phyloP scores from a whole-genome alignment of 2,888 invertebrate genomes.

The Nomada fucata region DNA sequence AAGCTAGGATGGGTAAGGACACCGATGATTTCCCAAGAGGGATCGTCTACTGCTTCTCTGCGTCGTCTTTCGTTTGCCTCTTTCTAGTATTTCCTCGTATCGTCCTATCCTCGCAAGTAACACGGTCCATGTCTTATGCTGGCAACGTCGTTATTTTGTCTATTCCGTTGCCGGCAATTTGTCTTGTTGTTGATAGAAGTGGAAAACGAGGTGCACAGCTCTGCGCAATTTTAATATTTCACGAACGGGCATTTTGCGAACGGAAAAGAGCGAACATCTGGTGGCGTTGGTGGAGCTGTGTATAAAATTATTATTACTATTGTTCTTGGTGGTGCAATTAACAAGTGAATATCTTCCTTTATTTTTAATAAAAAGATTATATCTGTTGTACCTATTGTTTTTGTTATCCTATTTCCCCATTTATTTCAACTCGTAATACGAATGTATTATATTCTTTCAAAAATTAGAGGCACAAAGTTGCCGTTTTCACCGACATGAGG shows the following conservation, averaged over 20 bases:
- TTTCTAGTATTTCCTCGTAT: constrained; percentile 48
- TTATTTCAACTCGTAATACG: no score
- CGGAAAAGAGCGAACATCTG: not conserved
- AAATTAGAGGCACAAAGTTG: no score
- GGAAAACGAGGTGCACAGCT: not conserved
- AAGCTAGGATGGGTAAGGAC: constrained; percentile 74
- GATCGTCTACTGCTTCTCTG: constrained; percentile 68
- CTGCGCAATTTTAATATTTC: constrained; percentile 54
- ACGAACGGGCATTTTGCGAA: not conserved
- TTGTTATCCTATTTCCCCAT: no score
- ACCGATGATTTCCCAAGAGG: constrained; percentile 80
- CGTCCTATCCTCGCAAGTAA: constrained; percentile 30
- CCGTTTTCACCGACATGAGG: no score
- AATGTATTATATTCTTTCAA: no score
- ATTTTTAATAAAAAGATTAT: no score
- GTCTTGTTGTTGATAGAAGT: constrained; percentile 29
- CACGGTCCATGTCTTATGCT: constrained; percentile 41
- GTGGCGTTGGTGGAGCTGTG: no score
- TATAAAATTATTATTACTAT: no score
- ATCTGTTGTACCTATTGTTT: no score
- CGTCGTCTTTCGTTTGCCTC: constrained; percentile 51
- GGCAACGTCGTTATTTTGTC: constrained; percentile 56
- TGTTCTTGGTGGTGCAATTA: no score
- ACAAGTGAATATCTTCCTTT: no score
- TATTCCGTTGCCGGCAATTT: constrained; percentile 46